phyloP scores from a whole-genome alignment of 1,140 invertebrate species.

The Conus ventricosus region DNA sequence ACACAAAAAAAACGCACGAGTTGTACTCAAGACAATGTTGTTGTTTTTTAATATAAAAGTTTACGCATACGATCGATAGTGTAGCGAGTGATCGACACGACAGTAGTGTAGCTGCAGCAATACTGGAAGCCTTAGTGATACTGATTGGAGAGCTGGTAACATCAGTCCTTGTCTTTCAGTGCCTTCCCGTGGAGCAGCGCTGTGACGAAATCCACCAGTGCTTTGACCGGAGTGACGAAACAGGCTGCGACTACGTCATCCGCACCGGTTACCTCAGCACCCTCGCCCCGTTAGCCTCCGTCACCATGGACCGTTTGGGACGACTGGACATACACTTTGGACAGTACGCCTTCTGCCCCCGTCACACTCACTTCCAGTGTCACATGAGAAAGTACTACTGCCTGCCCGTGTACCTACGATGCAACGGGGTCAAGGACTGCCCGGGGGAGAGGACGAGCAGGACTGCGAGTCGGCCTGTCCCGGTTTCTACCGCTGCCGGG shows the following conservation, averaged over 20 bases:
- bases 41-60: too few relatives aligned
- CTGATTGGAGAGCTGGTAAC: too few relatives aligned
- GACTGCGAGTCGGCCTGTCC: conserved; percentile 34
- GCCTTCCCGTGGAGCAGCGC: not conserved
- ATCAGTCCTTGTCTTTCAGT: not conserved
- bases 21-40: too few relatives aligned
- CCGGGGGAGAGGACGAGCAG: conserved; percentile 34
- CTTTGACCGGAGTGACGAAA: conserved; percentile 22
- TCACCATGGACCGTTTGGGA: not conserved
- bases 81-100: too few relatives aligned
- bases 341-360: not conserved
- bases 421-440: conserved; percentile 40
- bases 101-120: too few relatives aligned
- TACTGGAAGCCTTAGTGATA: too few relatives aligned
- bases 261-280: conserved; percentile 1
- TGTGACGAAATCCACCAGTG: conserved; percentile 35
- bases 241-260: conserved; percentile 19
- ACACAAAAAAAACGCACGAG: too few relatives aligned
- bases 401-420: conserved; percentile 32
- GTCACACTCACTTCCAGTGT: conserved; percentile 19
- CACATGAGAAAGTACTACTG: conserved; percentile 18
- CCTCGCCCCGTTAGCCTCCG: not conserved
- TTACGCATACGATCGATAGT: too few relatives aligned
- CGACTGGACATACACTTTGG: not conserved
- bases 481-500: conserved; percentile 33